Evolutionary conservation across 2,797 vertebrate species (phyloP), one percentile per base, ranked within the genome.

Genomic region (Argentina silus): DNA sequence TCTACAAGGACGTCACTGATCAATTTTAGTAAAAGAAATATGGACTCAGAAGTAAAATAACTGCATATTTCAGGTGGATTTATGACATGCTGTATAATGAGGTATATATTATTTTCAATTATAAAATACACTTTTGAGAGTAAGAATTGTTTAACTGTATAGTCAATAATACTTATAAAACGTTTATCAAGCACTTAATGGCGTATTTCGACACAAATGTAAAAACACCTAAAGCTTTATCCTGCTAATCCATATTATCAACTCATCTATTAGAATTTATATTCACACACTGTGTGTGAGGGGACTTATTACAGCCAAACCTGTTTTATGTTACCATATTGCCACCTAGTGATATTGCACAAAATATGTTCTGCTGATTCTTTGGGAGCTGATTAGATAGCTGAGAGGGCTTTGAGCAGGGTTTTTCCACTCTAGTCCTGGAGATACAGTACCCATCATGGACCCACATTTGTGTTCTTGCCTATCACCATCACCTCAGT

Each of bases 311-410:
- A 69, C 61, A 59, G 74, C 62, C 53, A 36, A 0, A 17, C 19
- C 69, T 79, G 47, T 87, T 92, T 77, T 79, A 76, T 93, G 93
- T 92, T 90, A 88, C 92, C 90, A 85, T 85, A 93, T 91, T 94
- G 94, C 94, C 94, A 93, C 92, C 94, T 94, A 95, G 92, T 94
- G 94, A 93, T 78, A 15, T 50, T 62, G 78, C n/a, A 19, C 19
- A 8, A 80, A 79, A 69, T 65, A 51, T 70, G 69, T 60, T 23
- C 61, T 23, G 53, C 73, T 65, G 59, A 62, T 67, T 82, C 80
- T 65, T 69, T 64, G 63, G 80, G 73, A 67, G 76, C 78, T 12
- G 23, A 78, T 36, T 36, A 4, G 27, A 4, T 36, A 4, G 27
- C 4, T 36, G 27, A 36, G 75, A 80, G 72, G 72, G 78, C 74